Conservation (phyloP, 2,113 vertebrate genomes). For the Tonatia bakeri region DNA sequence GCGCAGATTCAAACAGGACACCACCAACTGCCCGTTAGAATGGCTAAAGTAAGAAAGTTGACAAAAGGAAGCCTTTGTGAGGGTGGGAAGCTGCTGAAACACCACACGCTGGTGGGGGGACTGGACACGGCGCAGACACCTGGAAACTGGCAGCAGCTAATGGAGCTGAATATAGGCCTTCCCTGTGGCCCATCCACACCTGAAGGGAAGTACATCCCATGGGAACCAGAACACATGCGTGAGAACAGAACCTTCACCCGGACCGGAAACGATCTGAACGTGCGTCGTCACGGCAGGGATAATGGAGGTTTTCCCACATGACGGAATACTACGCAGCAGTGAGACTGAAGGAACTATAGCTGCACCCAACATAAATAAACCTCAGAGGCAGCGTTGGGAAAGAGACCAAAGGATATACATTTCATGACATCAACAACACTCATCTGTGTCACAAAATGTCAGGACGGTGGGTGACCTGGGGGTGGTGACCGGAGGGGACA, state of each 20-base stretch:
- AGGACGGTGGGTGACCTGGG: not conserved
- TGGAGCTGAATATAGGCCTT: not conserved
- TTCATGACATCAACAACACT: not conserved
- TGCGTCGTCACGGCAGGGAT: not conserved
- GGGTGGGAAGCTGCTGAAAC: not conserved
- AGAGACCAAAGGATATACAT: not conserved
- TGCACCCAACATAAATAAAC: not conserved
- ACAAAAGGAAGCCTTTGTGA: not conserved
- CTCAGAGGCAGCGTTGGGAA: not conserved
- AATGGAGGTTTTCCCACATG: not conserved
- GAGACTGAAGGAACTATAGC: not conserved
- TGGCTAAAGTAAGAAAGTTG: no score
- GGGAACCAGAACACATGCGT: not conserved
- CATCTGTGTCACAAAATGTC: not conserved
- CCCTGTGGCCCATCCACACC: not conserved
- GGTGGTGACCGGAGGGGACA: not conserved
- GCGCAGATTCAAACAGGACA: not conserved
- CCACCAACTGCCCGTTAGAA: not conserved
- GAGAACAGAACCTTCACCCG: not conserved
- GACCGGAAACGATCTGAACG: not conserved
- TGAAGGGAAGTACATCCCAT: fast-evolving
- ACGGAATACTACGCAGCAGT: not conserved
- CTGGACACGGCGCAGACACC: not conserved
- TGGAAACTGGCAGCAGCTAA: not conserved
- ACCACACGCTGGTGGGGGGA: not conserved